Evolutionary conservation across 1,140 invertebrate species (phyloP), one percentile per base, ranked within the genome.

Genomic region (Drosophila obscura): DNA sequence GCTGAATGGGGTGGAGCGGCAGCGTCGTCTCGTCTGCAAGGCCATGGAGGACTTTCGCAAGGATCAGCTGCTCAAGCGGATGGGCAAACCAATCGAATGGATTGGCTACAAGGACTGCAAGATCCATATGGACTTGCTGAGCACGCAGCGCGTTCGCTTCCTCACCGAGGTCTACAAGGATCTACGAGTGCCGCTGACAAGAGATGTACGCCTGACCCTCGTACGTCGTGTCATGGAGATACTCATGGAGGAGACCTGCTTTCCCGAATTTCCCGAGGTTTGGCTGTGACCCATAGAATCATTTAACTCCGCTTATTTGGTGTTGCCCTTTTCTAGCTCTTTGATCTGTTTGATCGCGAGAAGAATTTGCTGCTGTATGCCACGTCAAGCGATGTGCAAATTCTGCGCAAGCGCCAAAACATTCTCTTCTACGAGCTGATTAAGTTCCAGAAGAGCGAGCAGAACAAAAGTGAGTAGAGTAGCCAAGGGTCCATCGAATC

Each of bases 71-170:
- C 84, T 93, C 2, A 92, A 92, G 51, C 92, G 93, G 35, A 90
- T 94, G 65, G 94, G 94, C 6, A 90, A 93, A 41, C 93, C 95
- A 0, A 89, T 94, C 4, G 91, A 91, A 53, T 95, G 94, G 94
- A 92, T 92, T 45, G 93, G 93, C 26, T 93, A 93, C 52, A 89
- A 87, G 60, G 88, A 92, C 69, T 91, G 91, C 8, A 67, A 91
- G 2, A 90, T 94, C 9, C 92, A 94, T 46, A 93, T 95, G 93
- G 92, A 94, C 39, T 93, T 94, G 4, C 65, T 94, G 41, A 93
- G 93, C 55, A 94, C 93, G 0, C 94, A 95, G 81, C 93, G 93
- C 44, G 94, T 94, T 2, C 92, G 93, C 0, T 93, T 94, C 50
- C 92, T 93, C 41, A 93, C 93, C 35, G 90, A 90, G 31, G 68